phyloP scores from a whole-genome alignment of 2,797 vertebrate species.

The Menidia menidia region DNA sequence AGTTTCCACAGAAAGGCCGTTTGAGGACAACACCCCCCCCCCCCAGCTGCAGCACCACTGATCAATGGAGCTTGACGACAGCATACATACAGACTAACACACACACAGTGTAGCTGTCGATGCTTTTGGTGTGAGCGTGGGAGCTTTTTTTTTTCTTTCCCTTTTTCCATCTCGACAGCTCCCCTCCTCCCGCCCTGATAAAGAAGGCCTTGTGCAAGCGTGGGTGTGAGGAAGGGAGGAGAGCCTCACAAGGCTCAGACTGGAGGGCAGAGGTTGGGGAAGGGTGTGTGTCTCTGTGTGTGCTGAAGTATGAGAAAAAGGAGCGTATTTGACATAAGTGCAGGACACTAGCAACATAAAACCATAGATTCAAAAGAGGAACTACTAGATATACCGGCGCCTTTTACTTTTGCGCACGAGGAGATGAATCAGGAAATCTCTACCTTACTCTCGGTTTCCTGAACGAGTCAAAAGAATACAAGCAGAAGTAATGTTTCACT shows the following conservation, averaged over 20 bases:
- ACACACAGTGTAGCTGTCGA: conserved; percentile 15
- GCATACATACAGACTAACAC: conserved; percentile 11
- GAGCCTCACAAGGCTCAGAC: conserved; percentile 58
- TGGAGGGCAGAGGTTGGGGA: conserved; percentile 66
- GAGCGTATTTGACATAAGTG: conserved; percentile 21
- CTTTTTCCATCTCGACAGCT: conserved; percentile 46
- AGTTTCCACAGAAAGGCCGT: conserved; percentile 30
- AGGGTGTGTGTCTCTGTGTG: conserved; percentile 47
- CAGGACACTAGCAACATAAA: conserved; percentile 11
- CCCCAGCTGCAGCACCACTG: conserved; percentile 22
- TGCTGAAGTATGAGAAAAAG: conserved; percentile 29
- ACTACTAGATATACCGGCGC: background rate
- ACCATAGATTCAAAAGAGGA: background rate
- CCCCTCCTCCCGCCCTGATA: conserved; percentile 71
- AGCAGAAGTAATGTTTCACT: background rate
- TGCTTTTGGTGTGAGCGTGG: conserved; percentile 62
- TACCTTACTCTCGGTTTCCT: background rate
- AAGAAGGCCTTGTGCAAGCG: conserved; percentile 73
- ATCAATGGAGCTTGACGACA: conserved; percentile 17
- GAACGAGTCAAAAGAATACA: background rate
- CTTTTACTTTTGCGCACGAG: background rate
- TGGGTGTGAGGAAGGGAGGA: conserved; percentile 74
- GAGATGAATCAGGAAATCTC: background rate
- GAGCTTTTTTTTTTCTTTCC: conserved; percentile 55
- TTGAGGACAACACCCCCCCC: conserved; percentile 53